Base-by-base conservation (phyloP, 2,888 invertebrate genomes). In the Aspidiotus destructor region DNA sequence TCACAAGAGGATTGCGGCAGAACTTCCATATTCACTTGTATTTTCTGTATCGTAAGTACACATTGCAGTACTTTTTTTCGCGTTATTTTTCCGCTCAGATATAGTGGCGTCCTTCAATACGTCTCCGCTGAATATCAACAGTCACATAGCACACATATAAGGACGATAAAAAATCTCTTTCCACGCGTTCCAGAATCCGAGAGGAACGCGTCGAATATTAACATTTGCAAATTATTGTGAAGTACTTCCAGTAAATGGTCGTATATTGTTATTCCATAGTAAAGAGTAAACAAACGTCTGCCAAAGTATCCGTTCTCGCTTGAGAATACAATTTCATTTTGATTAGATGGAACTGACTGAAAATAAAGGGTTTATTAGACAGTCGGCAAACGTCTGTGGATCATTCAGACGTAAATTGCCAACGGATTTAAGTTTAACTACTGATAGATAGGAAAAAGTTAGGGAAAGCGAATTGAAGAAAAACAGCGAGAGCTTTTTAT, bases 291-390 rank as follows among this genome's bases (percentile, higher is more conserved):
- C 52, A 67, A 67, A 67, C 67, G 44, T 41, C 48, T 67, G 42
- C 17, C 44, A 60, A 57, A 52, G 44, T 60, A 67, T 60, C 58
- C 60, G 44, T 67, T 67, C 67, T 67, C 67, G 67, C 67, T 48
- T 11, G 52, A 67, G 67, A 67, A 67, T 40, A 52, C 58, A 67
- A 67, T 67, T 67, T 60, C 67, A 52, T 67, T 67, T 67, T 67
- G 67, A 67, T 67, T 67, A 67, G 67, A 67, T 67, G 67, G 67
- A 67, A 67, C 67, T 67, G 67, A 67, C 67, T 67, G 67, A 67
- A 67, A 67, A 67, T 67, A 67, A 67, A 67, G 67, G 58, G 67
- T 67, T 67, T 67, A 67, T 67, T 67, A 67, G 67, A 67, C 67
- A 67, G 67, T 67, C 67, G 60, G 67, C 67, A 67, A 67, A 67